Evolutionary conservation across 2,113 vertebrate species (phyloP).

Genomic region (Psephotus haematonotus): DNA sequence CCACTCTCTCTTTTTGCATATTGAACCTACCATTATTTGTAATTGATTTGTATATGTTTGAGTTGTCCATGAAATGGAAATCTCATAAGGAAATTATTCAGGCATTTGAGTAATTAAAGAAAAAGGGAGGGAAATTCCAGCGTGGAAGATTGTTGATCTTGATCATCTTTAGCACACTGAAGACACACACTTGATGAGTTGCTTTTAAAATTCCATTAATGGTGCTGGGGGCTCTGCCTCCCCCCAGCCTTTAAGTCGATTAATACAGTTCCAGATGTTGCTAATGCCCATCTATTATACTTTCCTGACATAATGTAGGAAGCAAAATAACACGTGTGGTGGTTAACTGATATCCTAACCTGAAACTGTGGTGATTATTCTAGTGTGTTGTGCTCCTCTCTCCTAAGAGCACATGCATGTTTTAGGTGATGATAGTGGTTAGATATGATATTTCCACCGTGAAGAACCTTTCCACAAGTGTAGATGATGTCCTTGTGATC

Average conservation of each 20-base stretch:
- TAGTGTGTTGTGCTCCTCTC: background rate
- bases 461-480: background rate
- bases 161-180: background rate
- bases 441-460: background rate
- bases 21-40: background rate
- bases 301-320: background rate
- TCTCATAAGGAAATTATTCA: background rate
- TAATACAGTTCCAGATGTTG: background rate
- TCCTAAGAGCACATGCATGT: background rate
- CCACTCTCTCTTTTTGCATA: background rate
- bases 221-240: background rate
- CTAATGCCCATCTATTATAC: background rate
- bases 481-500: background rate
- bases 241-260: background rate
- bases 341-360: background rate
- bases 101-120: background rate
- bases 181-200: background rate
- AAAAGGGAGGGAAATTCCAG: background rate
- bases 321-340: background rate
- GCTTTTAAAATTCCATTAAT: background rate
- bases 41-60: background rate
- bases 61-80: background rate
- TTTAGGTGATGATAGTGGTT: background rate
- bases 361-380: background rate
- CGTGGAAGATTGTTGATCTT: background rate